Conservation (phyloP, 2,888 invertebrate genomes). For the Lasioglossum vierecki region DNA sequence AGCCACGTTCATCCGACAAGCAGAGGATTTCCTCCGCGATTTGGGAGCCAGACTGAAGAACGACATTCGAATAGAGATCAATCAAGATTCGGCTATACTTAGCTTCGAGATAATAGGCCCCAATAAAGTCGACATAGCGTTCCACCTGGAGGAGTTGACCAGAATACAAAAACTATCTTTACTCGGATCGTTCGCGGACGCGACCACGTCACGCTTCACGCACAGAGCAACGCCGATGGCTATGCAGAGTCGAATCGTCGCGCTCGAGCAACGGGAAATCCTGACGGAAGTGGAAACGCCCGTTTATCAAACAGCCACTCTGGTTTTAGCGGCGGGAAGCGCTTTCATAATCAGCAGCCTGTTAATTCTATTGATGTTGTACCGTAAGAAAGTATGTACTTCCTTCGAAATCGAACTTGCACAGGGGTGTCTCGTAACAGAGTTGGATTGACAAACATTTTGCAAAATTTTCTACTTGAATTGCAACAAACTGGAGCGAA, state of each 20-base stretch:
- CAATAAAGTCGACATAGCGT: slow-evolving; percentile 91
- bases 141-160: slow-evolving; percentile 91
- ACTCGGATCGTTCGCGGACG: slow-evolving; percentile 86
- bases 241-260: slow-evolving; percentile 83
- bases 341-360: slow-evolving; percentile 92
- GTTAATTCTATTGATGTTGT: slow-evolving; percentile 90
- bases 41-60: slow-evolving; percentile 81
- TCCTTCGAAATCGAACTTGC: not conserved
- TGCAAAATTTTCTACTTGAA: not conserved
- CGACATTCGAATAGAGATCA: slow-evolving; percentile 76
- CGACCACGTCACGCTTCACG: slow-evolving; percentile 87
- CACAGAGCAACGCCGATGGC: slow-evolving; percentile 85
- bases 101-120: slow-evolving; percentile 87
- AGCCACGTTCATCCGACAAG: slow-evolving; percentile 74
- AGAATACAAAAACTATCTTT: slow-evolving; percentile 85
- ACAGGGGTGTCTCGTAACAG: not conserved
- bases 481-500: too few species aligned
- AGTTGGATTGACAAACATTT: not conserved
- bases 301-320: slow-evolving; percentile 90
- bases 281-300: slow-evolving; percentile 88
- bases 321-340: slow-evolving; percentile 91
- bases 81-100: slow-evolving; percentile 79
- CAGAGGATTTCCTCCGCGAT: slow-evolving; percentile 78
- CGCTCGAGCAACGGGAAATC: slow-evolving; percentile 88
- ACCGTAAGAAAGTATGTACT: slow-evolving; percentile 86